Base-by-base conservation (phyloP, 37 sponge, comb jelly and placozoan genomes). In the Beroe ovata region DNA sequence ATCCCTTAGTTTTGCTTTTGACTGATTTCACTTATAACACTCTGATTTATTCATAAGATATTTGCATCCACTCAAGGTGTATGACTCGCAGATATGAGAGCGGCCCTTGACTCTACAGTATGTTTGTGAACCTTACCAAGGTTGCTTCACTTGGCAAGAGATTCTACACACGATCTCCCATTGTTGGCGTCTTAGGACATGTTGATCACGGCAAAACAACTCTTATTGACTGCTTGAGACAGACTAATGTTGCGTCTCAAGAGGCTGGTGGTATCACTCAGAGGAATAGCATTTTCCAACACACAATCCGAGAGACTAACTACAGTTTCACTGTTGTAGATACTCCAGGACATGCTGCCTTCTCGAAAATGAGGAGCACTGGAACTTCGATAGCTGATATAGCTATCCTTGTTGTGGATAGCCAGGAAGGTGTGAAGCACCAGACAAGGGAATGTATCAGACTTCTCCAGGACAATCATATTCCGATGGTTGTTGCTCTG, bases 171-270 rank as follows among this genome's bases (percentile, higher is more conserved):
- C 90, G 98, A 23, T 92, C 95, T 0, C 98, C 98, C 1, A 90
- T 97, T 23, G 94, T 97, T 21, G 92, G 94, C 0, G 91, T 97
- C 28, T 93, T 97, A 94, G 98, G 98, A 29, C 98, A 97, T 71
- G 95, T 97, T 2, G 95, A 97, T 58, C 98, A 97, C 72, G 98
- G 98, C 0, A 97, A 97, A 90, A 97, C 98, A 0, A 94, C 98
- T 22, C 92, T 97, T 0, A 64, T 97, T 77, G 98, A 97, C 90
- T 59, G 88, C 22, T 89, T 97, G 0, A 60, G 98, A 29, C 77
- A 92, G 37, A 95, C 98, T 30, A 90, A 91, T 33, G 94, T 93
- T 39, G 98, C 93, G 3, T 93, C 89, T 4, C 60, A 61, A 16
- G 98, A 97, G 64, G 94, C 95, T 14, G 98, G 98, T 22, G 93